These are phyloP conservation scores for Parauchenoglanis punctatus DNA, from an alignment of 2,797 vertebrate genomes.

Conservation along the genomic window DNA sequence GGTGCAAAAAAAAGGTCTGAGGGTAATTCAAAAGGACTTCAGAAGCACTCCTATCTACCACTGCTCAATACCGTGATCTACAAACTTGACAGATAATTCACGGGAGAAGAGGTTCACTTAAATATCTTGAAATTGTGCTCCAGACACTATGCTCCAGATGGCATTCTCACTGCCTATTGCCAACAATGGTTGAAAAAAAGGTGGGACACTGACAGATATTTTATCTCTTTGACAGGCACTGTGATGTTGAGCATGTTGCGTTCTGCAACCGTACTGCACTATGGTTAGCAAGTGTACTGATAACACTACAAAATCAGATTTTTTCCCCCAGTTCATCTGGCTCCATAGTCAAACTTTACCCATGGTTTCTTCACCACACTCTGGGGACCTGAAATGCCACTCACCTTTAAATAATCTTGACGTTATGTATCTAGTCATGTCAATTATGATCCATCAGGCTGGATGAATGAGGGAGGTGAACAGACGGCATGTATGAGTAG, in stretches of 20 bases:
- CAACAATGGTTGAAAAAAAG: background rate
- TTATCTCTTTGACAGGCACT: background rate
- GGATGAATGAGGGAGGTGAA: conserved; percentile 56
- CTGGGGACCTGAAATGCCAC: conserved; percentile 20
- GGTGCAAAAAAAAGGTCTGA: background rate
- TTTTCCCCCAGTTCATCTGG: background rate
- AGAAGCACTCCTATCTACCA: background rate
- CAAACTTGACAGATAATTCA: conserved; percentile 9
- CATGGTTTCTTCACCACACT: background rate
- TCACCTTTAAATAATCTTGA: conserved; percentile 23
- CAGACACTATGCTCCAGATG: background rate
- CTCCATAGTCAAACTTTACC: background rate
- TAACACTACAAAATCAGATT: background rate
- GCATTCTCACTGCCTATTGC: background rate
- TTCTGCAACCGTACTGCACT: background rate
- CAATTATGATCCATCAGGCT: conserved; percentile 61
- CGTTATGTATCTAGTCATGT: conserved; percentile 61
- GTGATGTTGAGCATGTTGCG: background rate
- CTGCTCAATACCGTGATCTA: background rate
- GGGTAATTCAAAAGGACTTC: background rate
- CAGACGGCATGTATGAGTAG: conserved; percentile 54
- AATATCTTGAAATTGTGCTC: background rate
- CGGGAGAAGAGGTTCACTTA: background rate
- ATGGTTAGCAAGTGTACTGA: background rate
- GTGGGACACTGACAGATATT: background rate